These are phyloP conservation scores for Bursaphelenchus okinawaensis DNA, from an alignment of 2,888 invertebrate genomes.

Conservation along the genomic window DNA sequence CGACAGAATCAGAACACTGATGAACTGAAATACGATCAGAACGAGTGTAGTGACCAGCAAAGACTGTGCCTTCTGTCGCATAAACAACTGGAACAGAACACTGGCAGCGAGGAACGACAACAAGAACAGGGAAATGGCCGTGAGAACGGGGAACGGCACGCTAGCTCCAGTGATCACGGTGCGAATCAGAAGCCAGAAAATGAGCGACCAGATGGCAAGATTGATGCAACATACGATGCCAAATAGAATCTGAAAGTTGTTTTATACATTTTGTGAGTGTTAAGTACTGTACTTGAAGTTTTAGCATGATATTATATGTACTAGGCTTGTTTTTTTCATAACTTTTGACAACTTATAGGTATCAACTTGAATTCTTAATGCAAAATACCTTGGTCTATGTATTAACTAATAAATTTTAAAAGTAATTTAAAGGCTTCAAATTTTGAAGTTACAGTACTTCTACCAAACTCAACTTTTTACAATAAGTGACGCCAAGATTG, in stretches of 20 bases:
- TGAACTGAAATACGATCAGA: slow-evolving; percentile 22
- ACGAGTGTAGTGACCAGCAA: neutral
- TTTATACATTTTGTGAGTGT: too few relatives aligned
- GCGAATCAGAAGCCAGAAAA: neutral
- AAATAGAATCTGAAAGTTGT: neutral
- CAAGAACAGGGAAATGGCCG: neutral
- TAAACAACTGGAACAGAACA: neutral
- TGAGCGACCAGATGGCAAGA: neutral
- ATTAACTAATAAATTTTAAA: too few relatives aligned
- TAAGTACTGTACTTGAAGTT: too few relatives aligned
- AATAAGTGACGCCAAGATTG: too few relatives aligned
- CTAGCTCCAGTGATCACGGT: neutral
- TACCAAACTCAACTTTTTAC: too few relatives aligned
- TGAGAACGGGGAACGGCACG: neutral
- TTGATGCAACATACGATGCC: neutral
- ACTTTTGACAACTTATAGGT: too few relatives aligned
- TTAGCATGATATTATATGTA: too few relatives aligned
- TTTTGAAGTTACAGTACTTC: too few relatives aligned
- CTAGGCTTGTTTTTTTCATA: too few relatives aligned
- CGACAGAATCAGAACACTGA: slow-evolving; percentile 16
- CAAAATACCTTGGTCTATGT: too few relatives aligned
- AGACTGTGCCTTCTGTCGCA: neutral
- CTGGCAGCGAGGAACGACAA: neutral
- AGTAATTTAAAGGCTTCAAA: too few relatives aligned
- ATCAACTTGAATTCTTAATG: too few relatives aligned